Evolutionary conservation across 2,888 invertebrate genomes (phyloP).

Genomic region (Ligdia adustata): DNA sequence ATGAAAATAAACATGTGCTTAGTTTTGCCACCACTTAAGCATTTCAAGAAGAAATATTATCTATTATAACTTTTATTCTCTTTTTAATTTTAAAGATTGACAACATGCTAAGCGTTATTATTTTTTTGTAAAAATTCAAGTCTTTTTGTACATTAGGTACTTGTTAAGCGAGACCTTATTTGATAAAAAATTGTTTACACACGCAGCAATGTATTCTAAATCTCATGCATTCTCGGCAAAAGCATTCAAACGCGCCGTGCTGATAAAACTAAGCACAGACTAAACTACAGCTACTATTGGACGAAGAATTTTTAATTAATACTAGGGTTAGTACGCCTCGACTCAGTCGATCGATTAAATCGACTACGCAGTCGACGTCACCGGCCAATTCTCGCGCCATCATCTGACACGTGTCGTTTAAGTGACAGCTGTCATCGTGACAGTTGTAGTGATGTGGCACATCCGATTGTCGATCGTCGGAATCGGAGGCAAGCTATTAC

Average conservation of each 20-base stretch:
- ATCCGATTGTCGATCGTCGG: slow-evolving; percentile 33
- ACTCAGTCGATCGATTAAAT: slow-evolving; percentile 59
- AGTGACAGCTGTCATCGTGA: background rate
- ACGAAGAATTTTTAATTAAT: slow-evolving; percentile 73
- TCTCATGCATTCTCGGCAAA: slow-evolving; percentile 24
- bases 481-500: slow-evolving; percentile 58
- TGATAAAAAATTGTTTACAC: slow-evolving; percentile 30
- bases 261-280: slow-evolving; percentile 71
- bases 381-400: background rate
- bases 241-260: slow-evolving; percentile 40
- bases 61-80: slow-evolving; percentile 18
- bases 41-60: slow-evolving; percentile 33
- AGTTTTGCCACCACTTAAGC: slow-evolving; percentile 60
- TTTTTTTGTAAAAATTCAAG: slow-evolving; percentile 26
- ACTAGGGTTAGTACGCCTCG: slow-evolving; percentile 56
- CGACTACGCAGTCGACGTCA: slow-evolving; percentile 36
- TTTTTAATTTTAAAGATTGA: slow-evolving; percentile 27
- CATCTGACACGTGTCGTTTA: background rate
- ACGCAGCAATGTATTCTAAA: slow-evolving; percentile 17
- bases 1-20: slow-evolving; percentile 57
- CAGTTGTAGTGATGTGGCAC: slow-evolving; percentile 26
- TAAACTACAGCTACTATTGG: slow-evolving; percentile 74
- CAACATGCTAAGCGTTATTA: slow-evolving; percentile 34
- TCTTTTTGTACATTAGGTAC: slow-evolving; percentile 27
- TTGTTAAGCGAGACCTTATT: slow-evolving; percentile 25